A percentile compares a stretch with the other conserved stretches of the same genome.
Conservation (phyloP, 2,113 vertebrate species). For the Vidua chalybeata region DNA sequence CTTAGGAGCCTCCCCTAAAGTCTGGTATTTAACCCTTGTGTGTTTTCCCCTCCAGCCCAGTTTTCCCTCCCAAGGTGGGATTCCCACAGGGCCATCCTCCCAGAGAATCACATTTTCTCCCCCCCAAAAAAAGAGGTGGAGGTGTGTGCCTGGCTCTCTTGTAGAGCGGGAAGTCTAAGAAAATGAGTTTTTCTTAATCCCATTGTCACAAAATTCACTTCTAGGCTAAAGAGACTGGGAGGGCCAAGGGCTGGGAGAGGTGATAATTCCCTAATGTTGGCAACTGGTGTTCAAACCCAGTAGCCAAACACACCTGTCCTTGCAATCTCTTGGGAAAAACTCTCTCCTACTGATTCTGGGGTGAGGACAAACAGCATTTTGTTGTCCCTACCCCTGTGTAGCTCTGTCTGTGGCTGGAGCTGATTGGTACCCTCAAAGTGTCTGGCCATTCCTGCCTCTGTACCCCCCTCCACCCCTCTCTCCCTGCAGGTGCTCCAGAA, state of each 20-base stretch:
- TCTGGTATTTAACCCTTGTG: background rate
- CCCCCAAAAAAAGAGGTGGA: background rate
- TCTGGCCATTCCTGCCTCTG: background rate
- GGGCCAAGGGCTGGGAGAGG: background rate
- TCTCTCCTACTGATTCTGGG: background rate
- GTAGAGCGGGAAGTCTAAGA: background rate
- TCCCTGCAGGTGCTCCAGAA: background rate
- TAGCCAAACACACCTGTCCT: background rate
- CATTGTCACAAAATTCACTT: background rate
- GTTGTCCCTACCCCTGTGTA: accelerated
- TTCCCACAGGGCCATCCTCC: accelerated
- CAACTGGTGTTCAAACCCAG: background rate
- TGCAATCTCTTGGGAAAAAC: background rate
- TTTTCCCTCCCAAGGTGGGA: background rate
- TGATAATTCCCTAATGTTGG: accelerated
- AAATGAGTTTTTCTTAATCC: background rate
- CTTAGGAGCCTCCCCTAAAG: background rate
- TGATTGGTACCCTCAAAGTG: background rate
- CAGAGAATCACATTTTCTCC: background rate
- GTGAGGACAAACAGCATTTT: background rate
- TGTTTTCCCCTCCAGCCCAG: background rate
- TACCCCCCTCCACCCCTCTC: background rate
- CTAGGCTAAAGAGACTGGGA: background rate
- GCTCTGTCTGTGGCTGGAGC: background rate
- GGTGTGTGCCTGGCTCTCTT: background rate